A percentile compares a stretch with the other conserved stretches of the same genome.
Evolutionary conservation across 2,797 vertebrate species (phyloP).

Genomic region (Catharus ustulatus): DNA sequence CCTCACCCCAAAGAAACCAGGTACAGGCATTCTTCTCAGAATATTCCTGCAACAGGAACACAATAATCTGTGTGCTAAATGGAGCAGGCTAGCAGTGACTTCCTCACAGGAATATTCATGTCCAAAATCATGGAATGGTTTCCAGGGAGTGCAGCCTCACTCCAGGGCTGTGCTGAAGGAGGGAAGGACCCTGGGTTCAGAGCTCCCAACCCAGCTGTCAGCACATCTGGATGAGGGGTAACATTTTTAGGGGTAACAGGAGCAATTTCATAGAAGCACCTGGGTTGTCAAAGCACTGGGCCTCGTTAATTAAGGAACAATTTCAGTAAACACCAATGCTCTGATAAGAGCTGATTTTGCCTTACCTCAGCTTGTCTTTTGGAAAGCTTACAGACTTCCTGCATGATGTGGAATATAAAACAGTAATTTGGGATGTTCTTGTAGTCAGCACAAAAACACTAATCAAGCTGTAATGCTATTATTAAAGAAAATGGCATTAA

Average conservation of each 20-base stretch:
- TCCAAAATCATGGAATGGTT: not conserved
- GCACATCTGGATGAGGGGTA: not conserved
- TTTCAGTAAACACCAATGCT: not conserved
- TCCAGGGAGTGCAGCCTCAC: not conserved
- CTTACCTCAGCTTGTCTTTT: not conserved
- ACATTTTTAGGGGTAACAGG: not conserved
- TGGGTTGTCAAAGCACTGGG: not conserved
- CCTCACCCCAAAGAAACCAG: not conserved
- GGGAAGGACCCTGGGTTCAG: not conserved
- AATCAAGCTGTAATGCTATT: conserved; percentile 29
- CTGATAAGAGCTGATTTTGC: not conserved
- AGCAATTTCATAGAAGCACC: not conserved
- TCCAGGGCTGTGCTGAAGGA: not conserved
- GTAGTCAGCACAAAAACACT: not conserved
- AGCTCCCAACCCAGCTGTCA: not conserved
- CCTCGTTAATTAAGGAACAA: not conserved
- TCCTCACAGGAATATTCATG: not conserved
- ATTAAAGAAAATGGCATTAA: not conserved
- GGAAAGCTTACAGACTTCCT: not conserved
- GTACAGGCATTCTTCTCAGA: not conserved
- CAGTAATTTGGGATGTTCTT: not conserved
- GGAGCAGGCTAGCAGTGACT: not conserved
- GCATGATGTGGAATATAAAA: not conserved
- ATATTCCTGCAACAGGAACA: not conserved
- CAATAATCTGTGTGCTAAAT: not conserved